Evolutionary conservation across 2,113 vertebrate genomes (phyloP).

Genomic region (Oxyura jamaicensis): DNA sequence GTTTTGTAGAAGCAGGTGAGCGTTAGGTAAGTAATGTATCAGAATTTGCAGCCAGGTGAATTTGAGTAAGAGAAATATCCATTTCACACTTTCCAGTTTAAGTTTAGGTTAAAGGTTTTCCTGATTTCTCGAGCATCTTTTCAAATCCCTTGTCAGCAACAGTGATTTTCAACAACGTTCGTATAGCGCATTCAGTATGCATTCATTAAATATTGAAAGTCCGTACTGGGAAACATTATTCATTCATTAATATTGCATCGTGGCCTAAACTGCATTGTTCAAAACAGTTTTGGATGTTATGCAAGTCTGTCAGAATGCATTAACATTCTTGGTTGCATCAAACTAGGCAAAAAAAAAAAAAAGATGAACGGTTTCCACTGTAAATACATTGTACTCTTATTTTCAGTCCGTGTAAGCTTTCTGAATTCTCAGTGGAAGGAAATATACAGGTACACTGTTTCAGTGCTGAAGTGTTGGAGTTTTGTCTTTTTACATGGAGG

Average conservation of each 20-base stretch:
- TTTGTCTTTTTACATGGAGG: not conserved
- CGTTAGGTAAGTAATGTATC: not conserved
- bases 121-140: not conserved
- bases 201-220: constrained; percentile 88
- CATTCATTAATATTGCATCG: constrained; percentile 87
- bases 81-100: constrained; percentile 34
- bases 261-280: constrained; percentile 82
- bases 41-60: not conserved
- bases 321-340: constrained; percentile 62
- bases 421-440: not conserved
- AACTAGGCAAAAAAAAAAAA: constrained; percentile 45
- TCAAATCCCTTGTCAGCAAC: constrained; percentile 1
- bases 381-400: not conserved
- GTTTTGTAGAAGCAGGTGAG: not conserved
- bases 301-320: constrained; percentile 70
- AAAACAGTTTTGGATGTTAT: constrained; percentile 72
- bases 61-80: not conserved
- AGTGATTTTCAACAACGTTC: constrained; percentile 45
- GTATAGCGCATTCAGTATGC: not conserved
- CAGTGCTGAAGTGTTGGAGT: not conserved
- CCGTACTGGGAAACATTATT: constrained; percentile 80
- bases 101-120: constrained; percentile 57
- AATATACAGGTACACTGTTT: not conserved
- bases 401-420: constrained; percentile 11
- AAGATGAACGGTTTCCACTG: not conserved